Percentiles rank a stretch among this genome's conserved stretches.
Conservation (phyloP, 2,113 vertebrate genomes). For the Columba janthina region DNA sequence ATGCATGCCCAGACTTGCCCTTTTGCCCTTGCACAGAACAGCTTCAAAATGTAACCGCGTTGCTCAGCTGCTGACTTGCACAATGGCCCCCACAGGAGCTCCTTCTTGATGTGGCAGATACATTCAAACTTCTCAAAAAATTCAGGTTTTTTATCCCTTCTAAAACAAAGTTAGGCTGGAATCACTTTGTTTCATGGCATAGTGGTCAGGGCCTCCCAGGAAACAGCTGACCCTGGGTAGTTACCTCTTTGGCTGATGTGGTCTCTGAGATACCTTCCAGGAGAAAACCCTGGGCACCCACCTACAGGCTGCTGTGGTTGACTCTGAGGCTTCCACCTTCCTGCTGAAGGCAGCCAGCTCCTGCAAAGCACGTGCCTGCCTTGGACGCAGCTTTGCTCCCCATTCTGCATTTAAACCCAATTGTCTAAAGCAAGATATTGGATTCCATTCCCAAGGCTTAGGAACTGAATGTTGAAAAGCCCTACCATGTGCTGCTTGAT, state of each 20-base stretch:
- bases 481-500: fast-evolving
- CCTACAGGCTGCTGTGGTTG: background rate
- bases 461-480: background rate
- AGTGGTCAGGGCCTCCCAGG: background rate
- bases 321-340: background rate
- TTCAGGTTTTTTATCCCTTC: background rate
- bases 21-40: background rate
- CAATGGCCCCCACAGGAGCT: background rate
- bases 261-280: background rate
- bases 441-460: background rate
- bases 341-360: background rate
- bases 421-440: background rate
- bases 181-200: background rate
- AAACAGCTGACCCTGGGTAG: background rate
- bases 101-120: background rate
- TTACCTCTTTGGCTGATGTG: background rate
- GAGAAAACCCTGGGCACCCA: background rate
- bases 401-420: background rate
- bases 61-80: background rate
- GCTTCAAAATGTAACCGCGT: background rate
- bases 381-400: background rate
- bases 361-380: background rate
- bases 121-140: background rate
- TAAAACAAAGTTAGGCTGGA: background rate
- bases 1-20: background rate